Percentiles rank a stretch among this genome's conserved stretches.
Evolutionary conservation across 2,797 vertebrate species (phyloP).

Genomic region (Sebastes miniatus): DNA sequence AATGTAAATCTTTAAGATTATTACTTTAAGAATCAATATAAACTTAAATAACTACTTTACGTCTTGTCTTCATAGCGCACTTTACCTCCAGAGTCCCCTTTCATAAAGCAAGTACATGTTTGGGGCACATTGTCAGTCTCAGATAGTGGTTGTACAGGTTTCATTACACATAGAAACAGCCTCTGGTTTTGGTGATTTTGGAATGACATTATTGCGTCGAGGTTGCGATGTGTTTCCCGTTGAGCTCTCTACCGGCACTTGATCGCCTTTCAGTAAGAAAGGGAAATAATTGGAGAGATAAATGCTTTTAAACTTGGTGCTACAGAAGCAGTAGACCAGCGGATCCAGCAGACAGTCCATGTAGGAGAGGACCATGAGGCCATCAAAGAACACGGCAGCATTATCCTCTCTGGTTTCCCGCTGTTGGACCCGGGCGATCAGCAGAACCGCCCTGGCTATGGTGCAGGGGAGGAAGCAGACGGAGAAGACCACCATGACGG

Average conservation of each 20-base stretch:
- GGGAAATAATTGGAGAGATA: conserved; percentile 76
- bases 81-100: background rate
- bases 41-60: background rate
- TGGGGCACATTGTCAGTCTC: background rate
- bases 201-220: conserved; percentile 27
- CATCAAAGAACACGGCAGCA: conserved; percentile 67
- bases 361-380: conserved; percentile 80
- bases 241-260: background rate
- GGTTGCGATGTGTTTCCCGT: background rate
- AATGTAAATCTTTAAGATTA: background rate
- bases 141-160: background rate
- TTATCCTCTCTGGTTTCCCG: background rate
- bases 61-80: background rate
- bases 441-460: conserved; percentile 64
- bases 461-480: conserved; percentile 79
- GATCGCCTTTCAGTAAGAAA: conserved; percentile 26
- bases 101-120: background rate
- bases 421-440: background rate
- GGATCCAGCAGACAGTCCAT: conserved; percentile 82
- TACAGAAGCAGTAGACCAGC: conserved; percentile 82
- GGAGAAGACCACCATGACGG: conserved; percentile 69
- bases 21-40: background rate
- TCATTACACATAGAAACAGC: background rate
- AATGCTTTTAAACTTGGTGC: conserved; percentile 79
- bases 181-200: background rate